Evolutionary conservation across 2,888 invertebrate species (phyloP).

Genomic region (Drosophila aldrichi): DNA sequence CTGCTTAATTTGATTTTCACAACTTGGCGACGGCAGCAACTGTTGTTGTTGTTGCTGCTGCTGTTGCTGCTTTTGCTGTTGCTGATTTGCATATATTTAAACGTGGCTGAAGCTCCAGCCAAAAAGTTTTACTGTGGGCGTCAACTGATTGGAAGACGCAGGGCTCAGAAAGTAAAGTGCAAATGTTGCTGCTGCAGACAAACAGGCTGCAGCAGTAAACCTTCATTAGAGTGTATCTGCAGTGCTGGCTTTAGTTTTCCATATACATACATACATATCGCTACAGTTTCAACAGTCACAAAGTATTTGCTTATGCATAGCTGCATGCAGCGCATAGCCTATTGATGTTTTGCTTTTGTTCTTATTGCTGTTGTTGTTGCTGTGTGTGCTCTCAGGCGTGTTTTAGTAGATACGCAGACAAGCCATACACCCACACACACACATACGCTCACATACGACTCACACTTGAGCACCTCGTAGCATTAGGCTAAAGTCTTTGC

Average conservation of each 20-base stretch:
- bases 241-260: conserved; percentile 24
- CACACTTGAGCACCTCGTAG: conserved; percentile 39
- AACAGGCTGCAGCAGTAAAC: conserved; percentile 24
- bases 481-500: conserved; percentile 50
- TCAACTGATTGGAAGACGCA: conserved; percentile 76
- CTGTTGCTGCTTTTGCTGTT: too few relatives aligned
- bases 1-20: conserved; percentile 81
- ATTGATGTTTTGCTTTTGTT: conserved; percentile 23
- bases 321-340: conserved; percentile 27
- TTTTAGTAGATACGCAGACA: conserved; percentile 31
- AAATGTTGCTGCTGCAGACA: conserved; percentile 41
- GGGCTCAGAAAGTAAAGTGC: conserved; percentile 71
- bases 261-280: conserved; percentile 1
- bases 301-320: conserved; percentile 47
- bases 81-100: conserved; percentile 77
- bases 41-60: conserved; percentile 29
- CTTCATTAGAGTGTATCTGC: conserved; percentile 46
- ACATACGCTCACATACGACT: too few relatives aligned
- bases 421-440: conserved; percentile 1
- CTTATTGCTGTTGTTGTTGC: conserved; percentile 20
- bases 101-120: conserved; percentile 58
- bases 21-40: conserved; percentile 64
- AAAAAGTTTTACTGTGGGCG: conserved; percentile 71
- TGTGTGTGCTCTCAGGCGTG: conserved; percentile 32
- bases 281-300: conserved; percentile 27